These are phyloP conservation scores for Protonibea diacanthus DNA, from an alignment of 2,797 vertebrate species.

Conservation along the genomic window DNA sequence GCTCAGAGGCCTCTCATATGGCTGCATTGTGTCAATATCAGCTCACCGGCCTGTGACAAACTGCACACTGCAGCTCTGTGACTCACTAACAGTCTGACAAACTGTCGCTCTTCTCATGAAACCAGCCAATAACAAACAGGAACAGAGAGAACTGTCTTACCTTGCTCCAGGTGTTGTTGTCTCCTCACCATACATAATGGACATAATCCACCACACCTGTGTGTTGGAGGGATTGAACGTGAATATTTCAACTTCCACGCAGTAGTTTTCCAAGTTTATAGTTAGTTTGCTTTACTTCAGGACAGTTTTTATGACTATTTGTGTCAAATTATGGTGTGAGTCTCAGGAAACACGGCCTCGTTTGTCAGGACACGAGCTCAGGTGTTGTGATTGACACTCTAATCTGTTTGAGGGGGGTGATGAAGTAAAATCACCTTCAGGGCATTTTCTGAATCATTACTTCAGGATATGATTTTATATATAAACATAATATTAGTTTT, in stretches of 20 bases:
- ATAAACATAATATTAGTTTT: background rate
- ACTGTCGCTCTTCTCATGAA: background rate
- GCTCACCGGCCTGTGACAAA: background rate
- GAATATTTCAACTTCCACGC: background rate
- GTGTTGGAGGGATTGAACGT: background rate
- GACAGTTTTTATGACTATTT: background rate
- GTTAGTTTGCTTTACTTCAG: too few relatives aligned
- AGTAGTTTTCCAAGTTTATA: background rate
- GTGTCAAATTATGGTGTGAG: rapidly evolving
- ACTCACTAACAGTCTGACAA: too few relatives aligned
- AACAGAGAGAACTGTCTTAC: background rate
- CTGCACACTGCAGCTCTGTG: background rate
- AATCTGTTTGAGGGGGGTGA: background rate
- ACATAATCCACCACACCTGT: background rate
- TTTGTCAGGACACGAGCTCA: background rate
- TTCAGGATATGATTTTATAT: background rate
- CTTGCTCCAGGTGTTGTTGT: background rate
- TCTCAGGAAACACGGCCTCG: background rate
- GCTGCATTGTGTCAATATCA: too few relatives aligned
- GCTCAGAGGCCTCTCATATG: too few relatives aligned
- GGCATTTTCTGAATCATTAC: background rate
- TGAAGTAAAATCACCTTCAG: background rate
- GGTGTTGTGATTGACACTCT: background rate
- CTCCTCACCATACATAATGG: background rate
- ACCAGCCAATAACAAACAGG: too few relatives aligned